Evolutionary conservation across 2,888 invertebrate genomes (phyloP), one percentile per base, ranked within the genome.

Genomic region (Drosophila anceps): DNA sequence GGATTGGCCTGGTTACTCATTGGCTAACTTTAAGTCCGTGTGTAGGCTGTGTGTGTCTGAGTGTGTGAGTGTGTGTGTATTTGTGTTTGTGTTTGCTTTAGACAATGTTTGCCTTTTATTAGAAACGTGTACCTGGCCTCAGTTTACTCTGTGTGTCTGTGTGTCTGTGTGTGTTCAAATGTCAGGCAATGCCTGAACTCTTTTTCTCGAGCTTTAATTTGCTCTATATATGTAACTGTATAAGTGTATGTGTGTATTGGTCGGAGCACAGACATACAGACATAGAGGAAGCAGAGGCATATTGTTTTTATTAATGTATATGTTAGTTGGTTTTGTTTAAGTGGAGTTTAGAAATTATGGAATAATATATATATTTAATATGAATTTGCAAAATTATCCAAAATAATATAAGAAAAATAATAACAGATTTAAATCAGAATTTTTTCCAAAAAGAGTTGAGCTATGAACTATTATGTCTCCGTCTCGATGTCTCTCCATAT

Each of bases 81-180:
- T 39, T 58, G 50, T 77, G 62, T 77, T 80, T 54, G 27, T 53
- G 73, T 83, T 83, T 85, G 79, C 69, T 68, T 78, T 64, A 73
- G 81, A 71, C 84, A 84, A 73, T 88, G 73, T 86, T 86, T 84
- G 79, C 73, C 73, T 81, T 86, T 86, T 88, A 77, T 86, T 86
- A 86, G 81, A 77, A 84, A 71, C 80, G 70, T 78, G 71, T 61
- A 70, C 59, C 78, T 59, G 48, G 18, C 33, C 41, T 55, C 46
- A 63, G 54, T 53, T 63, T 44, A 46, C 5, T 37, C 31, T 24
- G 5, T 27, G 37, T 6, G 29, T 46, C 29, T 29, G 35, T 33
- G 10, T n/a, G 20, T 37, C 31, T 29, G 31, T n/a, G n/a, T 69
- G 69, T 58, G 54, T 51, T 27, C n/a, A 69, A 73, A 59, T 62